phyloP scores from a whole-genome alignment of 1,140 invertebrate genomes.

The Meteorus sp. region DNA sequence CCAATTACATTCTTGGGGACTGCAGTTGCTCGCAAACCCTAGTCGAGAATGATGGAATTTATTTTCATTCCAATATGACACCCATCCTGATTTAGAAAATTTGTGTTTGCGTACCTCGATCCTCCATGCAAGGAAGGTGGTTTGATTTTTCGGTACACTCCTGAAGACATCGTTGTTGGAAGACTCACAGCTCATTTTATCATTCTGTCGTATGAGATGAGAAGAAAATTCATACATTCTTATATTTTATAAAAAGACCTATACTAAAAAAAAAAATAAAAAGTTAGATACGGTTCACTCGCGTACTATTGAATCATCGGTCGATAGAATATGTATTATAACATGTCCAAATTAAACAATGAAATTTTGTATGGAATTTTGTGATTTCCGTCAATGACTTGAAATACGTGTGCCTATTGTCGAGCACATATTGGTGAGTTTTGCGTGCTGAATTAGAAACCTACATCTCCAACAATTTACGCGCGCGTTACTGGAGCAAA shows the following conservation, averaged over 20 bases:
- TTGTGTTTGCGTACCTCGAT: slow-evolving; percentile 65
- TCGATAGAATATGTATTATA: too few relatives aligned
- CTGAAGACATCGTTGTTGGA: slow-evolving; percentile 65
- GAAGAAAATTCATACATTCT: slow-evolving; percentile 22
- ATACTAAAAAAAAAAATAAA: not conserved
- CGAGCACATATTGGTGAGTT: not conserved
- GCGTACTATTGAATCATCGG: not conserved
- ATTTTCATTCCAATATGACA: not conserved
- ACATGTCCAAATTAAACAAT: too few relatives aligned
- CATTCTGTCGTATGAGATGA: slow-evolving; percentile 44
- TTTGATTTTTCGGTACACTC: slow-evolving; percentile 71
- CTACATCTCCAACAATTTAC: slow-evolving; percentile 12
- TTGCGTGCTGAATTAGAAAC: slow-evolving; percentile 21
- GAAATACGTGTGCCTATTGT: too few relatives aligned
- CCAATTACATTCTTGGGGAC: slow-evolving; percentile 79
- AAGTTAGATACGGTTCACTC: not conserved
- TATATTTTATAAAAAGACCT: not conserved
- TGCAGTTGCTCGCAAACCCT: slow-evolving; percentile 78
- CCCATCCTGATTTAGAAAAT: not conserved
- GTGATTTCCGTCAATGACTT: too few relatives aligned
- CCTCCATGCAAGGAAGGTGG: slow-evolving; percentile 79
- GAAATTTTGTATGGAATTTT: too few relatives aligned
- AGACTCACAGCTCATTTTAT: slow-evolving; percentile 52
- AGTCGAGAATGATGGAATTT: slow-evolving; percentile 28
- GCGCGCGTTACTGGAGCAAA: slow-evolving; percentile 11